phyloP scores from a whole-genome alignment of 92 coral and sea anemone genomes.

The Scolanthus callimorphus region DNA sequence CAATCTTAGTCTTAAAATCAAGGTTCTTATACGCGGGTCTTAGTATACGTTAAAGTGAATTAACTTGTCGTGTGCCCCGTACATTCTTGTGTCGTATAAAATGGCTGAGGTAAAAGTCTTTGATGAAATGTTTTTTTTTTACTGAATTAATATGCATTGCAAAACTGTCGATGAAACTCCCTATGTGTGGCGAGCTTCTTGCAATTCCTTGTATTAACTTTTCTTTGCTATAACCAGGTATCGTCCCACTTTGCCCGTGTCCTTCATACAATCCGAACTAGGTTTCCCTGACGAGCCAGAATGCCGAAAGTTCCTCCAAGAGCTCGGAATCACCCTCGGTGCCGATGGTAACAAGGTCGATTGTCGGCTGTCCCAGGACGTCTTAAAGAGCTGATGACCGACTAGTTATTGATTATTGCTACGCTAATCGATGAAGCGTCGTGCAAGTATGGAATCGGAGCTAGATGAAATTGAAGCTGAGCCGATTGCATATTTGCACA shows the following conservation, averaged over 20 bases:
- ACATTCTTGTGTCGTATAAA: no score
- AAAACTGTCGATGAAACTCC: no score
- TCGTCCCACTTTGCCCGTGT: constrained; percentile 96
- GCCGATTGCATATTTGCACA: constrained; percentile 35
- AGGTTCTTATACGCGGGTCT: no score
- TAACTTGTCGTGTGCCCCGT: no score
- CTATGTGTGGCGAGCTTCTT: no score
- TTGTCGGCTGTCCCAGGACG: constrained; percentile 88
- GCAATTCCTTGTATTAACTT: background rate
- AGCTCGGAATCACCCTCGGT: constrained; percentile 78
- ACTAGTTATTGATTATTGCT: constrained; percentile 2
- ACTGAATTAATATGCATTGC: no score
- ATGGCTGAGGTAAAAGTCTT: no score
- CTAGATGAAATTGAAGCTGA: background rate
- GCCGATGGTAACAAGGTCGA: constrained; percentile 88
- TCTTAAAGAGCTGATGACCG: constrained; percentile 53
- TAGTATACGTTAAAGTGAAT: no score
- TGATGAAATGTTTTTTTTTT: no score
- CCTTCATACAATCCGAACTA: constrained; percentile 99
- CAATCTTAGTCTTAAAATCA: no score
- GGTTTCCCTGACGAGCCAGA: constrained; percentile 91
- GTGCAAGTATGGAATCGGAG: constrained; percentile 31
- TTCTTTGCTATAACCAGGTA: constrained; percentile 66
- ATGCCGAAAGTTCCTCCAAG: constrained; percentile 93
- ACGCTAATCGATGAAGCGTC: constrained; percentile 1